Base-by-base conservation (phyloP, 2,113 vertebrate genomes). In the Bagarius yarrelli region DNA sequence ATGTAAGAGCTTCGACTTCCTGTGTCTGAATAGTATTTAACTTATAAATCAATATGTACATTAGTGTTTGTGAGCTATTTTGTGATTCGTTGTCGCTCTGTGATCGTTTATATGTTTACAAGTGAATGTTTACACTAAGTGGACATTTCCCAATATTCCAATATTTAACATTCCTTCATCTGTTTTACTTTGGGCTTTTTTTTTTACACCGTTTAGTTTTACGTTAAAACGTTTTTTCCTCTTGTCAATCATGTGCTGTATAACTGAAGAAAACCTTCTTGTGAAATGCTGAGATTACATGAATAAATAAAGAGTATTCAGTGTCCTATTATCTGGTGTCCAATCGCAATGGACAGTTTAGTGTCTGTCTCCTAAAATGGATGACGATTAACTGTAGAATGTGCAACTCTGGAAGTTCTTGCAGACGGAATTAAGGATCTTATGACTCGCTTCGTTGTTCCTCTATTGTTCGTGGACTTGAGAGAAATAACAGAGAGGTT, bases 21-120 rank as follows among this genome's bases (percentile, higher is more conserved):
- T 75, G 87, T 88, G 84, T 90, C 84, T 84, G 72, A 75, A 71
- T 71, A 76, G 74, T 82, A 85, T 86, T 82, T 67, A 85, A 47
- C 76, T 81, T 60, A 81, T 83, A 84, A 85, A 74, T 75, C 87
- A 75, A n/a, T 83, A 27, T 53, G 64, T 72, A 27, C 78, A 13
- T 87, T 59, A 80, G 83, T 86, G 87, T 80, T 81, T 89, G 89
- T 91, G 88, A 78, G 69, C 87, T 90, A 80, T 90, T 85, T 76
- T 61, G 63, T 80, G 72, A 83, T 80, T 61, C 27, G n/a, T n/a
- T 73, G 75, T 72, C 77, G 73, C 75, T 77, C 53, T 55, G 16
- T 47, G 34, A 56, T 74, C 59, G 25, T 82, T 60, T 36, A 32
- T 70, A 74, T 78, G 83, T 85, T 85, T 83, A 82, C 80, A 72